These are phyloP conservation scores for Yasuhikotakia modesta DNA, from an alignment of 2,797 vertebrate genomes.

Conservation along the genomic window DNA sequence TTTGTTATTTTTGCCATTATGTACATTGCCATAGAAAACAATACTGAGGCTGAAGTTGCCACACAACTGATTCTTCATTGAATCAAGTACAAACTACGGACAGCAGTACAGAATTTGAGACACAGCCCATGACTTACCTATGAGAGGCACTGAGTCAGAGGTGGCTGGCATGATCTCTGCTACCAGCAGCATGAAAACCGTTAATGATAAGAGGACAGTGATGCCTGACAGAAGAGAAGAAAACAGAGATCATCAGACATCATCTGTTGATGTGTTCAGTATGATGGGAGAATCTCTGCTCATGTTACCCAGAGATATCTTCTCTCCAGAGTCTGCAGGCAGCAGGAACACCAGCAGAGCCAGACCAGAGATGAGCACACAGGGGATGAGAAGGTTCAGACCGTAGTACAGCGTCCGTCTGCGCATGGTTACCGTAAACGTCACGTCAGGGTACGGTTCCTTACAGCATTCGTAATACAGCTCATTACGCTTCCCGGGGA, in stretches of 20 bases:
- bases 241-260: constrained; percentile 5
- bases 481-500: constrained; percentile 88
- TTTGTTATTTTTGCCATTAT: too few species aligned
- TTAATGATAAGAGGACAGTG: constrained; percentile 90
- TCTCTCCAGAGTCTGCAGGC: constrained; percentile 92
- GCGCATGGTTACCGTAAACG: constrained; percentile 89
- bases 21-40: too few species aligned
- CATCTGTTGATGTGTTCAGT: too few species aligned
- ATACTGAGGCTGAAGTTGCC: background rate
- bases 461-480: constrained; percentile 91
- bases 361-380: constrained; percentile 89
- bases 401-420: constrained; percentile 89
- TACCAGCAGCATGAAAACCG: constrained; percentile 91
- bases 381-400: constrained; percentile 89
- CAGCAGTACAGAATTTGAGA: background rate
- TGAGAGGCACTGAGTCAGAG: constrained; percentile 90
- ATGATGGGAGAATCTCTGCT: too few species aligned
- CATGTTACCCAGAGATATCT: constrained; percentile 86
- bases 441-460: constrained; percentile 91
- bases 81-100: background rate
- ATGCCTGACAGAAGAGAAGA: constrained; percentile 76
- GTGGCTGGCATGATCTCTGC: constrained; percentile 95
- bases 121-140: constrained; percentile 71
- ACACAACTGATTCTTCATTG: background rate
- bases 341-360: constrained; percentile 89